Conservation (phyloP, 2,113 vertebrate species). For the Phyllostomus discolor region DNA sequence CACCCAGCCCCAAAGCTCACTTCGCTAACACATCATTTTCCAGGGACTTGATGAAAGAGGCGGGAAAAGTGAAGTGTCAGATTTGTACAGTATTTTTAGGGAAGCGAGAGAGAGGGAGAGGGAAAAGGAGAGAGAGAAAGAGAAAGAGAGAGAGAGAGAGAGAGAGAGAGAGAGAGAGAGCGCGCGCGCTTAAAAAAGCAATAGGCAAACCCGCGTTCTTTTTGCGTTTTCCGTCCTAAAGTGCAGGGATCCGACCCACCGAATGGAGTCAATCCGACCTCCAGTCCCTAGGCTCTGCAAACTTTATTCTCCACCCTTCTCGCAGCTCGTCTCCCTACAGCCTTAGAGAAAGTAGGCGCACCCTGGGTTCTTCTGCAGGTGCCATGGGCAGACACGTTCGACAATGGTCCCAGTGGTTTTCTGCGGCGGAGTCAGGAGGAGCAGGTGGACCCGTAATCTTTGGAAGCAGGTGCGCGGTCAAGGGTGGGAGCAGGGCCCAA, state of each 20-base stretch:
- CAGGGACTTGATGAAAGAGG: neutral
- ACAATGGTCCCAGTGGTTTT: accelerated
- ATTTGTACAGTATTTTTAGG: neutral
- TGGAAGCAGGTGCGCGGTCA: neutral
- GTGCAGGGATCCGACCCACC: neutral
- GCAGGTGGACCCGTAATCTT: neutral
- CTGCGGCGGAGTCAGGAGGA: accelerated
- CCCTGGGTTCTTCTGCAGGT: neutral
- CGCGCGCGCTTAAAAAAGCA: neutral
- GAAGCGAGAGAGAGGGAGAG: no score
- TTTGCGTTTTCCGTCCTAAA: neutral
- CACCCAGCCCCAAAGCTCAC: accelerated
- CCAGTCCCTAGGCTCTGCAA: no score
- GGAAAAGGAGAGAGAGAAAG: no score
- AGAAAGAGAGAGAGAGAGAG: no score
- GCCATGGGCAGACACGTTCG: neutral
- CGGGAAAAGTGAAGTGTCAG: neutral
- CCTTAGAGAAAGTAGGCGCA: neutral
- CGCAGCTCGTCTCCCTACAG: neutral
- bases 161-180: no score
- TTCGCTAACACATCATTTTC: neutral
- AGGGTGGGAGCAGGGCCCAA: neutral
- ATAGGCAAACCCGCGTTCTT: neutral
- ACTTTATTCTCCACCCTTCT: neutral
- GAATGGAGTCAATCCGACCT: neutral